phyloP scores from a whole-genome alignment of 1,140 invertebrate genomes.

The Sweltsa coloradensis region DNA sequence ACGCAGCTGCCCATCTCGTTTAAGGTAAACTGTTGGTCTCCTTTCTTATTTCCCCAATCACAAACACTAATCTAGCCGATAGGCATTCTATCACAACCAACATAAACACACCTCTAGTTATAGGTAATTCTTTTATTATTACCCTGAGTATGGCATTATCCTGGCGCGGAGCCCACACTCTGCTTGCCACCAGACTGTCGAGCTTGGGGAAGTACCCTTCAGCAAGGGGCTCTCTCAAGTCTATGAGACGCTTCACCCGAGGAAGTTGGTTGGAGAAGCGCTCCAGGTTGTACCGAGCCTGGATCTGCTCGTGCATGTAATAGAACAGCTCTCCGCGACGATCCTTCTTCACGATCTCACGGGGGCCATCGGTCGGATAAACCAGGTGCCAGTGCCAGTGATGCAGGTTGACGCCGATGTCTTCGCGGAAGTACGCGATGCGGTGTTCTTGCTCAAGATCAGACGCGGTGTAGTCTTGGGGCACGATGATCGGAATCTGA shows the following conservation, averaged over 20 bases:
- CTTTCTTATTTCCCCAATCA: too few species aligned
- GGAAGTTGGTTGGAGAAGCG: constrained; percentile 46
- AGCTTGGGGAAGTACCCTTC: constrained; percentile 64
- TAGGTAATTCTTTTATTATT: too few species aligned
- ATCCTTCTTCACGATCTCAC: constrained; percentile 50
- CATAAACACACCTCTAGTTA: too few species aligned
- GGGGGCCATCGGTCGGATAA: constrained; percentile 32
- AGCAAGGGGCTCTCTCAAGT: constrained; percentile 45
- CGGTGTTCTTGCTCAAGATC: constrained; percentile 61
- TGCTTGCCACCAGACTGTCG: constrained; percentile 47
- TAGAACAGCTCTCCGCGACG: constrained; percentile 63
- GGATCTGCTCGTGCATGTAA: constrained; percentile 65
- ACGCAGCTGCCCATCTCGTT: too few species aligned
- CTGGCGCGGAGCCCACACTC: constrained; percentile 48
- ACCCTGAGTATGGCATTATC: constrained; percentile 37
- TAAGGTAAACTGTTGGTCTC: too few species aligned
- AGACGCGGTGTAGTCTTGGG: constrained; percentile 57
- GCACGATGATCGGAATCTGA: constrained; percentile 47
- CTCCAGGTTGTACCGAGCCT: constrained; percentile 58
- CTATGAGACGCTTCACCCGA: constrained; percentile 41
- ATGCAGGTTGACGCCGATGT: constrained; percentile 57
- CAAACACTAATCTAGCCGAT: too few species aligned
- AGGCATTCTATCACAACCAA: too few species aligned
- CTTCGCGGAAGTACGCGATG: constrained; percentile 57
- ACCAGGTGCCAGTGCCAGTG: constrained; percentile 58